These are phyloP conservation scores for Orthosia cruda DNA, from an alignment of 2,888 invertebrate genomes.

Conservation along the genomic window DNA sequence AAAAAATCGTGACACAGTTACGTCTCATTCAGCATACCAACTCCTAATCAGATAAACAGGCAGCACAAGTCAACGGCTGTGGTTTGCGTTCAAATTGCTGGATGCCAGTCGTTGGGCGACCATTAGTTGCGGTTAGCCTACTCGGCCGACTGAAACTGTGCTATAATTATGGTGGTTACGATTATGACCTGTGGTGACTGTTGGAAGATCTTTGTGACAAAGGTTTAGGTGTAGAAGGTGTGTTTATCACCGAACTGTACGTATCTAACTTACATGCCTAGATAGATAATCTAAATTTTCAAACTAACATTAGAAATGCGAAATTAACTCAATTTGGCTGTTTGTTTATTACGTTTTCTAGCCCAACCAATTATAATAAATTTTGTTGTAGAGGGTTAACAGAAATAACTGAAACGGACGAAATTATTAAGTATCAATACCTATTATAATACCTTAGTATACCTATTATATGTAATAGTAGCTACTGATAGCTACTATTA, in stretches of 20 bases:
- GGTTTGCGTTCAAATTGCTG: slow-evolving; percentile 72
- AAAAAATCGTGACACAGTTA: slow-evolving; percentile 70
- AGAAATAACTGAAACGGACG: no score
- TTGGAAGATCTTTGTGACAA: slow-evolving; percentile 38
- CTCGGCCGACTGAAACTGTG: slow-evolving; percentile 53
- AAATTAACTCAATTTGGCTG: no score
- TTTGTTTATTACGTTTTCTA: no score
- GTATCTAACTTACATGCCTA: no score
- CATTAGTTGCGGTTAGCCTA: slow-evolving; percentile 68
- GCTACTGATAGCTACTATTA: no score
- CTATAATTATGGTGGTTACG: slow-evolving; percentile 65
- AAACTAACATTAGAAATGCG: no score
- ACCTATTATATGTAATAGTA: no score
- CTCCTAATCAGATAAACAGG: slow-evolving; percentile 60
- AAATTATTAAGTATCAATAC: no score
- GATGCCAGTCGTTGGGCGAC: slow-evolving; percentile 59
- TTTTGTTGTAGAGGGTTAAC: no score
- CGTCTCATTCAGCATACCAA: slow-evolving; percentile 55
- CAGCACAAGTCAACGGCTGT: slow-evolving; percentile 68
- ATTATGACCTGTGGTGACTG: slow-evolving; percentile 52
- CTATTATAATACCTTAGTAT: no score
- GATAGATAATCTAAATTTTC: no score
- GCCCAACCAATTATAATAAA: no score
- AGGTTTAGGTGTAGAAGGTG: neutral
- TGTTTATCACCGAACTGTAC: neutral